Percentiles rank a stretch among this genome's conserved stretches.
Evolutionary conservation across 2,113 vertebrate genomes (phyloP).

Genomic region (Rhabdornis inornatus): DNA sequence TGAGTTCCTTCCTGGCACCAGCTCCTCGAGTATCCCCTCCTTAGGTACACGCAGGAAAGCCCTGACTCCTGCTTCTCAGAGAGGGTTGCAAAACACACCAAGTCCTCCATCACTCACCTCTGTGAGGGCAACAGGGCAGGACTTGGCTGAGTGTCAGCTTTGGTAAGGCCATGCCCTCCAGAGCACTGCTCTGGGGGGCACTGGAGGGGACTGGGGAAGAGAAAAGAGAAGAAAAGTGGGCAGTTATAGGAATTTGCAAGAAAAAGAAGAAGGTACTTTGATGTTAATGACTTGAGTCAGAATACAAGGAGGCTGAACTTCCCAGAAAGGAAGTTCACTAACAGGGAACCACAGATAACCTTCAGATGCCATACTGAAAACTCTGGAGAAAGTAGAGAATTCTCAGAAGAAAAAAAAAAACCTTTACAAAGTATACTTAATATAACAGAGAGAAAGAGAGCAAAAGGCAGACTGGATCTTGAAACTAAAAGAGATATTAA

Average conservation of each 20-base stretch:
- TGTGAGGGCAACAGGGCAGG: neutral
- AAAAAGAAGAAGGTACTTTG: neutral
- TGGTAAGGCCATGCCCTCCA: neutral
- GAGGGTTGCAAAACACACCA: neutral
- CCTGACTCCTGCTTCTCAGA: neutral
- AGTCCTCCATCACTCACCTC: neutral
- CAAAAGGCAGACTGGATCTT: neutral
- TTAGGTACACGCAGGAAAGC: neutral
- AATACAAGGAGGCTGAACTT: slow-evolving; percentile 46
- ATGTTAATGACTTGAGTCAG: slow-evolving; percentile 40
- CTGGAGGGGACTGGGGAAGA: neutral
- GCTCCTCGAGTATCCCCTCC: neutral
- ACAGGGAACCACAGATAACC: slow-evolving; percentile 35
- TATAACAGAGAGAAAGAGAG: slow-evolving; percentile 19
- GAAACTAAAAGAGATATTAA: slow-evolving; percentile 21
- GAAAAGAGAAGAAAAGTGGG: neutral
- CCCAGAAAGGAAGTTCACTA: slow-evolving; percentile 52
- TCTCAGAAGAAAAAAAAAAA: slow-evolving; percentile 11
- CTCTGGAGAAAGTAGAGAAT: slow-evolving; percentile 39
- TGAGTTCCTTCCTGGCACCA: neutral
- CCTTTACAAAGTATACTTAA: neutral
- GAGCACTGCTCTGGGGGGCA: neutral
- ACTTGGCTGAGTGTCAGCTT: neutral
- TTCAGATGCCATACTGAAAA: slow-evolving; percentile 39
- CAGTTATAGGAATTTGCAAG: slow-evolving; percentile 32